Conservation (phyloP, 2,113 vertebrate genomes). For the Paramormyrops kingsleyae region DNA sequence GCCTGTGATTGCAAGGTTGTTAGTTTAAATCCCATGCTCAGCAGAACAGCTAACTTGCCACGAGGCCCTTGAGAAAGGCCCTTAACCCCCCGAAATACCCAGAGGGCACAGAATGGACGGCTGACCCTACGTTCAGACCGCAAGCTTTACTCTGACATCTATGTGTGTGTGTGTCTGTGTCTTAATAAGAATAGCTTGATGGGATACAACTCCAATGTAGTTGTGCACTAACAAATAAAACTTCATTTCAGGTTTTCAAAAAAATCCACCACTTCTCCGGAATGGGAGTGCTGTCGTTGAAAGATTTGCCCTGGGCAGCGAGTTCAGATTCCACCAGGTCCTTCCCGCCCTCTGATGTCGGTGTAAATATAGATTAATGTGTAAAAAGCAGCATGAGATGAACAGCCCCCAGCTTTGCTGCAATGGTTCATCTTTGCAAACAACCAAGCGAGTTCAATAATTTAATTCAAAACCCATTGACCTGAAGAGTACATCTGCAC, state of each 20-base stretch:
- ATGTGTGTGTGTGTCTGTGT: not conserved
- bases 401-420: not conserved
- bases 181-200: not conserved
- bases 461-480: constrained; percentile 6
- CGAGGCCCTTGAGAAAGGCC: not conserved
- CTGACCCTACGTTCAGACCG: not conserved
- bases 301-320: not conserved
- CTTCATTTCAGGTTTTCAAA: not conserved
- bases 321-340: not conserved
- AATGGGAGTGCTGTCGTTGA: not conserved
- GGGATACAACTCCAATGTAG: not conserved
- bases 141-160: not conserved
- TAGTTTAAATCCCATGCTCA: not conserved
- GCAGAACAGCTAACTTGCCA: not conserved
- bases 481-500: not conserved
- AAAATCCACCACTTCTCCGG: not conserved
- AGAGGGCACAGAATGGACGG: not conserved
- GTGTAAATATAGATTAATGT: not conserved
- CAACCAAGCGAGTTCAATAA: not conserved
- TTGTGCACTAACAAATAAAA: not conserved
- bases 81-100: not conserved
- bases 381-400: constrained; percentile 3
- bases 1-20: not conserved
- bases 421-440: not conserved
- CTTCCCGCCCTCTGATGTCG: not conserved